A percentile compares a stretch with the other conserved stretches of the same genome.
Conservation (phyloP, 1,140 invertebrate genomes). For the Coptotermes formosanus region DNA sequence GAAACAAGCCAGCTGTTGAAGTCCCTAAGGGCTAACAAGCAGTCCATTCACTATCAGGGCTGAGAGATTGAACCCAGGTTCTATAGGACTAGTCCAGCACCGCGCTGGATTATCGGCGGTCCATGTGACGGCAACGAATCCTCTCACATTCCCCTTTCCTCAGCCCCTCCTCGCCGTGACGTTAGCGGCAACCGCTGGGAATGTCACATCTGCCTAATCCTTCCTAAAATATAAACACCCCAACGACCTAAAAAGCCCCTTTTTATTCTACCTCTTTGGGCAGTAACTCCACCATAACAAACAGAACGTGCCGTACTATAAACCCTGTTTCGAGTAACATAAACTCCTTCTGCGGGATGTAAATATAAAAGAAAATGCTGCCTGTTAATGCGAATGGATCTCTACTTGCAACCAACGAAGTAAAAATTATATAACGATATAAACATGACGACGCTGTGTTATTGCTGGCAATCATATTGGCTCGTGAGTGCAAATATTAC, state of each 20-base stretch:
- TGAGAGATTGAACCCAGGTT: not conserved
- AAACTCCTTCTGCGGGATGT: too few relatives aligned
- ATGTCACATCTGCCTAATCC: conserved; percentile 5
- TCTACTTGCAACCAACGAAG: too few relatives aligned
- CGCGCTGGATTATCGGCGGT: not conserved
- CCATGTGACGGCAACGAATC: not conserved
- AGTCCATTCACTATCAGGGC: not conserved
- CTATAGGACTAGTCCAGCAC: not conserved
- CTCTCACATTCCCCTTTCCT: not conserved
- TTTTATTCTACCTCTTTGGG: not conserved
- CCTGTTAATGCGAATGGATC: too few relatives aligned
- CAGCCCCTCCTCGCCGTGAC: not conserved
- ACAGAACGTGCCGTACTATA: not conserved
- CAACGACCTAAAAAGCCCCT: not conserved
- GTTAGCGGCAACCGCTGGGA: not conserved
- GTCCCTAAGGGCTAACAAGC: not conserved
- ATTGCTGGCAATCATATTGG: too few relatives aligned
- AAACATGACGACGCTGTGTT: too few relatives aligned
- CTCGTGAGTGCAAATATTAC: too few relatives aligned
- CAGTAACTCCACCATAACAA: not conserved
- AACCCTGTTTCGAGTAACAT: too few relatives aligned
- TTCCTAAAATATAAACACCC: not conserved
- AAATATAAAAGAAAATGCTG: too few relatives aligned
- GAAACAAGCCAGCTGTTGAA: not conserved
- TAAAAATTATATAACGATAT: too few relatives aligned